Base-by-base conservation (phyloP, 2,888 invertebrate genomes). In the Pandemis corylana region DNA sequence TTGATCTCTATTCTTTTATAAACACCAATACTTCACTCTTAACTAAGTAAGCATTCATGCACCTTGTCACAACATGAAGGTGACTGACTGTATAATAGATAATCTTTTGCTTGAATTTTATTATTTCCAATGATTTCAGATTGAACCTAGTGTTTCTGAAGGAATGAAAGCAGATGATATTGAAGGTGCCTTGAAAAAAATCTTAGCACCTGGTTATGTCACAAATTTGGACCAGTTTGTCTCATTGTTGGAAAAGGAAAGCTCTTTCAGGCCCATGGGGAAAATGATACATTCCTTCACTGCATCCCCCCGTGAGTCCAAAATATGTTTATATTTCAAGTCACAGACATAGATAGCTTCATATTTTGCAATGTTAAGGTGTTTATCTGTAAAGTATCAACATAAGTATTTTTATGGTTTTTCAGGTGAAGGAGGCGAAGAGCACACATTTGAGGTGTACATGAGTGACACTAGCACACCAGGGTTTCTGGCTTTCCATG, bases 401-500 rank as follows among this genome's bases (percentile, higher is more conserved):
- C 42, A 44, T 61, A 61, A 61, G 41, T 67, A 49, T 42, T 73
- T 28, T 59, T 46, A 4, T 59, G 28, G 28, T 28, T 12, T 46
- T 9, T 13, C 76, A 91, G 93, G 81, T 81, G 89, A 92, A 71
- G 88, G 89, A 68, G 85, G 87, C n/a, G 87, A 88, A 1, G 89
- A 93, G 74, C 89, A 95, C 0, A 88, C 89, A 44, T 99, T 97
- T 91, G 98, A 98, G 91, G 96, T 99, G n/a, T 98, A 97, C 85
- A 95, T 96, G 80, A 96, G 96, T 82, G 96, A 97, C 82, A 96
- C 96, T 78, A 95, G 95, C 13, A 95, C 95, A 68, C 95, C 96
- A 0, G 96, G 97, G 0, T 99, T 99, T 87, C 87, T 96, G 42
- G 95, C 95, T 5, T 99, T 97, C 87, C 98, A 99, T 87, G 95